phyloP scores from a whole-genome alignment of 2,797 vertebrate species.

The Parotocinclus haroldoi region DNA sequence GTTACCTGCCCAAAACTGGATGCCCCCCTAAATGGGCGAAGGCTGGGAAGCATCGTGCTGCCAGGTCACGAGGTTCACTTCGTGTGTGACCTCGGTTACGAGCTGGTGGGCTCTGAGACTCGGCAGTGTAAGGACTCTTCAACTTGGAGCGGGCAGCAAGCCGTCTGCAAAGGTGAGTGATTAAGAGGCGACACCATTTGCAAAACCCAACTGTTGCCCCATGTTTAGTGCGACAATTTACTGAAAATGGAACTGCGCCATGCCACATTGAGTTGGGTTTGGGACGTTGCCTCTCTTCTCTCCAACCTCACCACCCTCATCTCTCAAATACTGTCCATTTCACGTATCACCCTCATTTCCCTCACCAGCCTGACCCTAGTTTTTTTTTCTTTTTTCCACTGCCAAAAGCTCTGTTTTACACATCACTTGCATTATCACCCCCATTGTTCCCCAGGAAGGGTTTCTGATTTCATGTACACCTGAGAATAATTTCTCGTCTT shows the following conservation, averaged over 20 bases:
- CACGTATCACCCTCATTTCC: conserved; percentile 51
- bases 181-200: too few species aligned
- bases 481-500: conserved; percentile 57
- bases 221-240: too few species aligned
- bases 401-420: conserved; percentile 25
- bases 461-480: conserved; percentile 47
- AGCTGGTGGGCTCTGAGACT: conserved; percentile 76
- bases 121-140: conserved; percentile 73
- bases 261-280: neutral
- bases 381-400: conserved; percentile 21
- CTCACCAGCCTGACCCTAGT: conserved; percentile 55
- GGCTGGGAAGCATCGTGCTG: conserved; percentile 68
- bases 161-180: conserved; percentile 75
- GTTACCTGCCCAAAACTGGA: conserved; percentile 74
- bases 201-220: too few species aligned
- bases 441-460: conserved; percentile 44
- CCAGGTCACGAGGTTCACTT: conserved; percentile 82
- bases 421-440: conserved; percentile 40
- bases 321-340: conserved; percentile 50
- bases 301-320: conserved; percentile 30
- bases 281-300: neutral
- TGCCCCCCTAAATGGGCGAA: conserved; percentile 68
- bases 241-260: neutral
- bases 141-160: conserved; percentile 77
- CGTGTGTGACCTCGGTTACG: conserved; percentile 74